Base-by-base conservation (phyloP, 1,140 invertebrate species). In the Hyposmocoma kahamanoa region DNA sequence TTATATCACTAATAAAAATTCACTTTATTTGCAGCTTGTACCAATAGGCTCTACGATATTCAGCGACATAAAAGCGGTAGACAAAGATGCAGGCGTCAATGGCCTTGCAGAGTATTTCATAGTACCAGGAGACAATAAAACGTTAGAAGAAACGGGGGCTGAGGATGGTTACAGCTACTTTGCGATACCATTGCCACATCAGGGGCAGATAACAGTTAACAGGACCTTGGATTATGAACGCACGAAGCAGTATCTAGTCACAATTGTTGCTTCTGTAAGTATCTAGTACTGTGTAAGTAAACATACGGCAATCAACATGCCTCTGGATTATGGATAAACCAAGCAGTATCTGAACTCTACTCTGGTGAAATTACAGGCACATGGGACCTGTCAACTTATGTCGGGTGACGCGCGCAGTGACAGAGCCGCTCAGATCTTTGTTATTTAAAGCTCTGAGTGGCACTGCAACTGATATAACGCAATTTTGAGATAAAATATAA, bases 171-270 rank as follows among this genome's bases (percentile, higher is more conserved):
- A 91, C 73, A 91, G 91, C 15, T 92, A 90, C 65, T 96, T 97
- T 79, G 89, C 91, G 48, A 96, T 96, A 81, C 93, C 94, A 45
- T 89, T 95, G 62, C 95, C 95, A 4, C 95, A 97, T 83, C 95
- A 96, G 80, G 95, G 95, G 53, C 92, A 95, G 67, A 91, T 97
- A 50, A 96, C 94, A 8, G 91, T 97, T n/a, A 95, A 94, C 67
- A 91, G 93, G 59, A 95, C 91, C 20, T 87, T 97, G 62, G 95
- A 97, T 86, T 97, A 93, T 77, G 96, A 97, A 75, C 92, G 91
- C 68, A 94, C 92, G n/a, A 92, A 96, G 72, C 90, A 93, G 60
- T 97, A 96, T 84, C 92, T 95, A 71, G 90, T 97, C 70, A 96
- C 94, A 50, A 92, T 97, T 71, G 90, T 96, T 53, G 96, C 95